Evolutionary conservation across 2,797 vertebrate genomes (phyloP).

Genomic region (Intellagama lesueurii): DNA sequence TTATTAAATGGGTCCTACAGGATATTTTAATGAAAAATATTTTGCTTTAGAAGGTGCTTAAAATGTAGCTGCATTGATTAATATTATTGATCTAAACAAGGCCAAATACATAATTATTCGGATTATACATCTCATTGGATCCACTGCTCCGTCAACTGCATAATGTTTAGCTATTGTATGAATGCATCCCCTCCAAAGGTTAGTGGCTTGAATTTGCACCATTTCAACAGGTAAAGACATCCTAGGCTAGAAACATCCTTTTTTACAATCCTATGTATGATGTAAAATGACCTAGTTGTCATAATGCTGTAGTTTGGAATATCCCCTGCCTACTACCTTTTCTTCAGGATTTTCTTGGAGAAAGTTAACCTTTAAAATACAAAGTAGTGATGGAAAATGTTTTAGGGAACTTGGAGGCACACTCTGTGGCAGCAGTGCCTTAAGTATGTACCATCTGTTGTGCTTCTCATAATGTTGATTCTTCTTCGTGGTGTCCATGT

Average conservation of each 20-base stretch:
- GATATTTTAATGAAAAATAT: conserved; percentile 50
- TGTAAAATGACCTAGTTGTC: not conserved
- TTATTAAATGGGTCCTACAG: conserved; percentile 58
- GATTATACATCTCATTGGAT: not conserved
- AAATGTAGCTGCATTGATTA: conserved; percentile 69
- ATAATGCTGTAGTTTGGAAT: not conserved
- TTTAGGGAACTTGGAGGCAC: not conserved
- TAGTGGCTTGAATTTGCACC: not conserved
- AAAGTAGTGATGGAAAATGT: not conserved
- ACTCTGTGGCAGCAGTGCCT: not conserved
- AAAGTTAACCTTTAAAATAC: not conserved
- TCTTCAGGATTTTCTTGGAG: not conserved
- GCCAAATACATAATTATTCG: not conserved
- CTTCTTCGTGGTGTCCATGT: too few species aligned
- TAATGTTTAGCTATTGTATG: not conserved
- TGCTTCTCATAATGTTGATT: not conserved
- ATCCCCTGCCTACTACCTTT: not conserved
- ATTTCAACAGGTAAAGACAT: not conserved
- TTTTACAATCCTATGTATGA: not conserved
- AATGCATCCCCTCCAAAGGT: too few species aligned
- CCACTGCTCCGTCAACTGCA: not conserved
- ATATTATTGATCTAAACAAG: conserved; percentile 52
- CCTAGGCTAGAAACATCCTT: not conserved
- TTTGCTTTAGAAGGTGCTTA: conserved; percentile 71
- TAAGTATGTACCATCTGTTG: not conserved